A percentile compares a stretch with the other conserved stretches of the same genome.
phyloP scores from a whole-genome alignment of 2,888 invertebrate species.

The Resseliella maxima region DNA sequence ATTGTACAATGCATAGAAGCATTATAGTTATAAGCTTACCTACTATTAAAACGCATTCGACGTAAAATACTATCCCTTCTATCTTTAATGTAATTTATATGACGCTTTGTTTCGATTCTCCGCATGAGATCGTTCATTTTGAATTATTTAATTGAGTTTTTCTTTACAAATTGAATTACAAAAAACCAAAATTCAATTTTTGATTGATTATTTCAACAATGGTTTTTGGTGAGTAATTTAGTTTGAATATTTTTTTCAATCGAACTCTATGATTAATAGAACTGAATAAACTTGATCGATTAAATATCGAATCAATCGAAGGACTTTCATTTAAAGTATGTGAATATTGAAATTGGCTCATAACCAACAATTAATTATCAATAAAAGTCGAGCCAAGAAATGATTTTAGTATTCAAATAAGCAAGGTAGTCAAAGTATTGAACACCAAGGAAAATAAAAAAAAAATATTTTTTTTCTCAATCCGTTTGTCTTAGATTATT shows the following conservation, averaged over 20 bases:
- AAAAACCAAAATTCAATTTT: slow-evolving; percentile 25
- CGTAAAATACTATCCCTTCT: slow-evolving; percentile 34
- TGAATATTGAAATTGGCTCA: not conserved
- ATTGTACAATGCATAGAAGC: too few species aligned
- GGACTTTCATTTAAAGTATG: not conserved
- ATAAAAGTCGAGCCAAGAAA: not conserved
- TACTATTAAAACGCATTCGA: not conserved
- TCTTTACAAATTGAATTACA: not conserved
- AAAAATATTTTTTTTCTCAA: too few species aligned
- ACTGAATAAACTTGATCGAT: not conserved
- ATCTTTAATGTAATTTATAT: not conserved
- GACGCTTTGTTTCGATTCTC: slow-evolving; percentile 35
- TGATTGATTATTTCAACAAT: not conserved
- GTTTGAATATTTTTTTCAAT: not conserved
- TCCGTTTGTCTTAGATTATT: too few species aligned
- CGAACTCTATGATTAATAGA: not conserved
- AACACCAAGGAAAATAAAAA: too few species aligned
- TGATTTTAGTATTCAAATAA: not conserved
- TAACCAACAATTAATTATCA: not conserved
- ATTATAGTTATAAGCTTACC: not conserved
- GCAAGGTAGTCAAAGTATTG: not conserved
- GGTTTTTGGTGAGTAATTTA: not conserved
- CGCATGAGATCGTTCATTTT: not conserved
- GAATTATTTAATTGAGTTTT: not conserved
- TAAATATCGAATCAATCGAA: not conserved